A percentile compares a stretch with the other conserved stretches of the same genome.
phyloP scores from a whole-genome alignment of 2,888 invertebrate genomes.

The Schizaphis graminum region DNA sequence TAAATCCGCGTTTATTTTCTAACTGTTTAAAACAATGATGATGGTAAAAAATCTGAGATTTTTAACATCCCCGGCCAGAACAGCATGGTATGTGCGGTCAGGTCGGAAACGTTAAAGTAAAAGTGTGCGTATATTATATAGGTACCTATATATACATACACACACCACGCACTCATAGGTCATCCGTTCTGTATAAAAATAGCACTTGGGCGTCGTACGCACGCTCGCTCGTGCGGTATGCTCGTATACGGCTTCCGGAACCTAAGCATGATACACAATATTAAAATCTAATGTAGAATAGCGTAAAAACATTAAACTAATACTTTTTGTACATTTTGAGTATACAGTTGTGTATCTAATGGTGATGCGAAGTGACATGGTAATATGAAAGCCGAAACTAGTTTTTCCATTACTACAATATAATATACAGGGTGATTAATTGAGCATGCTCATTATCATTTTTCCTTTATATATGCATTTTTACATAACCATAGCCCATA shows the following conservation, averaged over 20 bases:
- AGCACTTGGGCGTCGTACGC: constrained; percentile 9
- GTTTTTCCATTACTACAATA: not conserved
- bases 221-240: constrained; percentile 35
- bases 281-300: not conserved
- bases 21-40: not conserved
- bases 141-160: not conserved
- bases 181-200: constrained; percentile 47
- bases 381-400: not conserved
- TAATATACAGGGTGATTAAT: not conserved
- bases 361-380: not conserved
- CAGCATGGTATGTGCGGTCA: not conserved
- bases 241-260: constrained; percentile 63
- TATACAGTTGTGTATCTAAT: not conserved
- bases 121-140: not conserved
- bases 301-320: not conserved
- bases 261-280: not conserved
- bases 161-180: constrained; percentile 32
- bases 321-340: not conserved
- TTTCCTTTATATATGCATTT: not conserved
- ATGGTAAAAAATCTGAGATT: not conserved
- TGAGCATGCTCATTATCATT: not conserved
- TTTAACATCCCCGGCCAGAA: constrained; percentile 3
- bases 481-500: not conserved
- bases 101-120: constrained; percentile 4
- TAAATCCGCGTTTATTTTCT: not conserved